Base-by-base conservation (phyloP, 30 jellyfish, hydroid and myxozoan species). In the Aurelia aurita region DNA sequence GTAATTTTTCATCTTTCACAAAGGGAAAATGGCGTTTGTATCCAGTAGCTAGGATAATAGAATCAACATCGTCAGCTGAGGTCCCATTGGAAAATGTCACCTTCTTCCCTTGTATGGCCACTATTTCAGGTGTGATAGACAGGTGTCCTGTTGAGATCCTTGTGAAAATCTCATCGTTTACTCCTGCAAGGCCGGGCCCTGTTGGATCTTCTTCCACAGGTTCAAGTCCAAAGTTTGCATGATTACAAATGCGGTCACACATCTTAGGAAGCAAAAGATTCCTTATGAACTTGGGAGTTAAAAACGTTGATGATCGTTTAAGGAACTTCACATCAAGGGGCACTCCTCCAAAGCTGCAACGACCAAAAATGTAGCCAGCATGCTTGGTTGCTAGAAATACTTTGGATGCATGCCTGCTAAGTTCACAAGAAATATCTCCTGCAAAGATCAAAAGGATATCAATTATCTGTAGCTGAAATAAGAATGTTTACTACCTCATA, bases 21-120 rank as follows among this genome's bases (percentile, higher is more conserved):
- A 89, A 95, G 15, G 92, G 68, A 54, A 64, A 95, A 47, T 79
- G 22, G 43, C 94, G 79, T 60, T 58, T 74, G 62, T 60, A 95
- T 13, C 99, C 99, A 44, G 99, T 89, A 60, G 97, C 90, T 15
- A 81, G 62, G 20, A 95, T 44, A 64, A 95, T 85, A 10, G 89
- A 23, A 72, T 90, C 97, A 13, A 74, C 78, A 28, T 89, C 90
- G 1, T 66, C 88, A 21, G 55, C 74, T 19, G 61, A 3, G 28
- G 84, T 62, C 29, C 97, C 97, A 83, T 90, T 95, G 5, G 67
- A 1, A 49, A 90, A 83, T 28, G 8, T 47, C 25, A 90, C 89
- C n/a, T 69, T 43, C n/a, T 69, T 74, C 19, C 62, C 89, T 5
- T 69, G 27, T 39, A 77, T 35, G 12, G 23, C 62, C 16, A 51